These are phyloP conservation scores for Leucoma salicis DNA, from an alignment of 2,888 invertebrate species.

Conservation along the genomic window DNA sequence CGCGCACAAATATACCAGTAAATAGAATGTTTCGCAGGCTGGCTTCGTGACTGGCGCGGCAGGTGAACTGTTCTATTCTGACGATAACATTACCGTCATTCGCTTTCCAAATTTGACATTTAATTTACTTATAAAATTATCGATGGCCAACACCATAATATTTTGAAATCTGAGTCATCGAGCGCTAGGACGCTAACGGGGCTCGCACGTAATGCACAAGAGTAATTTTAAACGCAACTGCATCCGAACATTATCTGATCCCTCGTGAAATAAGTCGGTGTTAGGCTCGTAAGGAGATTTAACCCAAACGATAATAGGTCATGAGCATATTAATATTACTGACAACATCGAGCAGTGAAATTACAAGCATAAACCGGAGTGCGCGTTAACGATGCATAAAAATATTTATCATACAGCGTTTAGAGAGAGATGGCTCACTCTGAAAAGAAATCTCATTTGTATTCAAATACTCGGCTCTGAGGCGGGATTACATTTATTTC, in stretches of 20 bases:
- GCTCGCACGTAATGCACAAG: constrained; percentile 47
- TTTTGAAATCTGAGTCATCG: constrained; percentile 50
- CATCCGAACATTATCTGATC: constrained; percentile 67
- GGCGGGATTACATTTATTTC: constrained; percentile 66
- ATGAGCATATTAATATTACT: constrained; percentile 75
- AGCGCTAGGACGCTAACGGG: constrained; percentile 39
- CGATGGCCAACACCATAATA: constrained; percentile 55
- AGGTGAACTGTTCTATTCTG: constrained; percentile 48
- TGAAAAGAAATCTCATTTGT: constrained; percentile 72
- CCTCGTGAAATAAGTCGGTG: constrained; percentile 63
- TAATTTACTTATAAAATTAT: constrained; percentile 48
- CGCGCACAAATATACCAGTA: constrained; percentile 50
- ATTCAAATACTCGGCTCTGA: constrained; percentile 53
- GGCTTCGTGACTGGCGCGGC: constrained; percentile 52
- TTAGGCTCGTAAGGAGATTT: constrained; percentile 54
- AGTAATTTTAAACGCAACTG: constrained; percentile 53
- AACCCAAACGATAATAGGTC: constrained; percentile 72
- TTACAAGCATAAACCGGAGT: constrained; percentile 65
- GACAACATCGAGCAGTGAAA: constrained; percentile 72
- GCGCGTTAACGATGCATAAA: constrained; percentile 71
- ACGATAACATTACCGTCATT: constrained; percentile 33
- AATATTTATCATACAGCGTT: constrained; percentile 69
- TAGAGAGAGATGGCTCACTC: constrained; percentile 72
- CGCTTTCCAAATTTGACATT: constrained; percentile 50
- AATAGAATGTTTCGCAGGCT: constrained; percentile 53